Evolutionary conservation across 2,797 vertebrate species (phyloP).

Genomic region (Pipistrellus pipistrellus): DNA sequence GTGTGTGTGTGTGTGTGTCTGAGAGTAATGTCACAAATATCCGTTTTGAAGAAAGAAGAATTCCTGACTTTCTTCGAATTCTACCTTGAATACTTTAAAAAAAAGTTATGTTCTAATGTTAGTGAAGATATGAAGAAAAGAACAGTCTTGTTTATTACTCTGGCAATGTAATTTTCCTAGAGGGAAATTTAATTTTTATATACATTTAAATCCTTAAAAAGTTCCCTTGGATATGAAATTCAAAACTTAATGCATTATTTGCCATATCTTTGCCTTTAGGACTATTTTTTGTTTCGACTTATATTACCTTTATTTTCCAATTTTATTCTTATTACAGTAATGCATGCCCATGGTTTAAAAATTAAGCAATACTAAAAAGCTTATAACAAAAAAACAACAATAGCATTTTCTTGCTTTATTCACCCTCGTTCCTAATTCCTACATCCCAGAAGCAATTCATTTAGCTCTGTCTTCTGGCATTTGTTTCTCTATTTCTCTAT

Average conservation of each 20-base stretch:
- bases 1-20: not conserved
- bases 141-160: constrained; percentile 38
- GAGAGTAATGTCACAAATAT: not conserved
- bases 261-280: constrained; percentile 9
- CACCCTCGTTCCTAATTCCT: not conserved
- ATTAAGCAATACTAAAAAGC: constrained; percentile 32
- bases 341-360: constrained; percentile 10
- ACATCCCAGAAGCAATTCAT: constrained; percentile 18
- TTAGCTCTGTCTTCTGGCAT: constrained; percentile 24
- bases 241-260: constrained; percentile 61
- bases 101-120: constrained; percentile 38
- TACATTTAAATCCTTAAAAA: constrained; percentile 41
- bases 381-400: not conserved
- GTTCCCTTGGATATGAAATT: constrained; percentile 62
- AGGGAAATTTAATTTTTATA: constrained; percentile 58
- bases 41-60: not conserved
- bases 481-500: constrained; percentile 45
- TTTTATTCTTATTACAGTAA: constrained; percentile 65
- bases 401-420: not conserved
- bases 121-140: constrained; percentile 36
- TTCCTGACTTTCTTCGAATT: not conserved
- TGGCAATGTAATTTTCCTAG: constrained; percentile 62
- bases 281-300: constrained; percentile 70
- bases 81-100: not conserved
- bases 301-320: constrained; percentile 65